Evolutionary conservation across 2,113 vertebrate species (phyloP).

Genomic region (Barbus barbus): DNA sequence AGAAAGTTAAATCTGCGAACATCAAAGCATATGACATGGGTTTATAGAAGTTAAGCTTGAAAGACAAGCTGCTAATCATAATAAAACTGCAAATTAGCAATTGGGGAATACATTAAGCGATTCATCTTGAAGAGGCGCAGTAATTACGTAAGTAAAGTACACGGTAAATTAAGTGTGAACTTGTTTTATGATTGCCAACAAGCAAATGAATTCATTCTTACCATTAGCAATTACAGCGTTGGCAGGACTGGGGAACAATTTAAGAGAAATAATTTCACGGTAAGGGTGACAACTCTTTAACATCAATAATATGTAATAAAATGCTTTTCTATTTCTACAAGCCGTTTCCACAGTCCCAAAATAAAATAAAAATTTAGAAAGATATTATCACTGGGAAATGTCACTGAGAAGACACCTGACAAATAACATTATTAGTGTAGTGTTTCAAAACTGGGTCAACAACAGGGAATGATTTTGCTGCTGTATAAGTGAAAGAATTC

Average conservation of each 20-base stretch:
- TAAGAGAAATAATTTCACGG: neutral
- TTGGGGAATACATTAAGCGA: too few relatives aligned
- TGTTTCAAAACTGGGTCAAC: conserved; percentile 17
- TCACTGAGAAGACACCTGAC: neutral
- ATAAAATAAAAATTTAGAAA: neutral
- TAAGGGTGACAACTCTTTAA: neutral
- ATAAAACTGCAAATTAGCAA: neutral
- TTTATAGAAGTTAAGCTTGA: conserved; percentile 1
- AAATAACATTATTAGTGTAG: neutral
- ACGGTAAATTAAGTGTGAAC: neutral
- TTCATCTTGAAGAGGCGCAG: too few relatives aligned
- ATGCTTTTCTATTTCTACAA: neutral
- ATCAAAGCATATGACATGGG: neutral
- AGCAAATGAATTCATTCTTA: neutral
- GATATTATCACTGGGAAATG: neutral
- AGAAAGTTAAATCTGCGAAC: neutral
- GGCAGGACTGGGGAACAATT: neutral
- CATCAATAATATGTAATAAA: neutral
- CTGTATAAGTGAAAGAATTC: neutral
- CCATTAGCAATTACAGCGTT: neutral
- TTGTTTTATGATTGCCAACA: conserved; percentile 13
- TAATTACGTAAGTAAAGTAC: too few relatives aligned
- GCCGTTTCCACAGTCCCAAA: neutral
- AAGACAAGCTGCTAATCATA: neutral
- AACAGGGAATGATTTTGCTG: neutral